Base-by-base conservation (phyloP, 1,140 invertebrate species). In the Steinernema feltiae region DNA sequence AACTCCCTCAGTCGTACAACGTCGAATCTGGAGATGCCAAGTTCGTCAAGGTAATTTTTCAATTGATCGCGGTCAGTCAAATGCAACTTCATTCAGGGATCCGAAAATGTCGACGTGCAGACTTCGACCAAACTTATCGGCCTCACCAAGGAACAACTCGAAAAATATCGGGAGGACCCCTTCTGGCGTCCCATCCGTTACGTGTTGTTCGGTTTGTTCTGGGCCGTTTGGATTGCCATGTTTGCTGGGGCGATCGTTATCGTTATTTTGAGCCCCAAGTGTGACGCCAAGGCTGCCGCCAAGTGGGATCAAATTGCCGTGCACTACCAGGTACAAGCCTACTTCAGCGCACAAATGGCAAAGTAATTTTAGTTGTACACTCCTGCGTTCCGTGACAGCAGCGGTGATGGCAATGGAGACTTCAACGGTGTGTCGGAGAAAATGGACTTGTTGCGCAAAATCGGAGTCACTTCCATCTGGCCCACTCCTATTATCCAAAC, bases 151-250 rank as follows among this genome's bases (percentile, higher is more conserved):
- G 84, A 85, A 35, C 83, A 85, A 48, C 70, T 85, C 12, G 84
- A 85, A 71, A 81, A 83, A 70, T 85, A 86, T 72, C 69, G 82
- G 17, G 85, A 85, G 76, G 83, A 85, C 74, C 84, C 84, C 1
- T 81, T 83, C 63, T 86, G 84, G 84, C 85, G 85, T 73, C 71
- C 83, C n/a, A 72, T 86, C 24, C 80, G 82, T 77, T 84, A 76
- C 31, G 29, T 78, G 48, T 32, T 84, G 12, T 85, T 86, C 41
- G 75, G 71, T 27, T 29, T 82, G n/a, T 84, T 84, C 76, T 85
- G 84, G 84, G 63, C 85, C 18, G 74, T 81, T 17, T 85, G 84
- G 84, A 46, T 84, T 15, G 80, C 76, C 2, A 85, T 85, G 84
- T 85, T 85, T 72, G 78, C 74, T 27, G 83, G 79, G 0, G 84